A percentile compares a stretch with the other conserved stretches of the same genome.
phyloP scores from a whole-genome alignment of 2,797 vertebrate species.

The Pyrocephalus nanus region DNA sequence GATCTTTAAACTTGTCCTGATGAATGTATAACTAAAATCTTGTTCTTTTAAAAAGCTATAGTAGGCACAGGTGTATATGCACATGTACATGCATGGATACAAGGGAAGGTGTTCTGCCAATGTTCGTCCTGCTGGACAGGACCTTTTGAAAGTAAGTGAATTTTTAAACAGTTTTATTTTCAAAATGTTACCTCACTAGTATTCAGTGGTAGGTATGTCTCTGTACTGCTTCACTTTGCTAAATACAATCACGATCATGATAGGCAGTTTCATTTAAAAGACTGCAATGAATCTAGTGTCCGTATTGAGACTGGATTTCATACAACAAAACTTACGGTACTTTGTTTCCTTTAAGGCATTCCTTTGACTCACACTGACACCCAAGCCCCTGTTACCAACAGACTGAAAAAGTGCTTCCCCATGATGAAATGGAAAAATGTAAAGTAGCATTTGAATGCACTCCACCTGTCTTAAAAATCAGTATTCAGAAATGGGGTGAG shows the following conservation, averaged over 20 bases:
- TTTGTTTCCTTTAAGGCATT: constrained; percentile 44
- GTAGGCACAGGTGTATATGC: constrained; percentile 63
- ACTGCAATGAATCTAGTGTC: constrained; percentile 3
- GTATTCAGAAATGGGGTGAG: neutral
- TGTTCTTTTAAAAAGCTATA: constrained; percentile 64
- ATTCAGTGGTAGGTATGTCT: constrained; percentile 48
- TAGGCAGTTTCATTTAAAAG: constrained; percentile 55
- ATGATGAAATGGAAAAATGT: neutral
- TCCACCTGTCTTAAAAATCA: constrained; percentile 14
- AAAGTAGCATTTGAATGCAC: neutral
- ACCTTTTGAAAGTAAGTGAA: constrained; percentile 64
- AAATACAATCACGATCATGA: constrained; percentile 39
- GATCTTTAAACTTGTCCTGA: constrained; percentile 60
- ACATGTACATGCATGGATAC: constrained; percentile 69
- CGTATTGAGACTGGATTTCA: neutral
- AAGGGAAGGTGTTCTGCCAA: constrained; percentile 71
- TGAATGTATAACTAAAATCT: constrained; percentile 73
- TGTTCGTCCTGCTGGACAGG: constrained; percentile 78
- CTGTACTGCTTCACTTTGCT: constrained; percentile 54
- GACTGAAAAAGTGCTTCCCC: constrained; percentile 16
- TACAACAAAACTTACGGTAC: constrained; percentile 22
- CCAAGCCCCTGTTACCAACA: constrained; percentile 16
- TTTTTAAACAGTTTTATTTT: constrained; percentile 72
- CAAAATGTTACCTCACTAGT: constrained; percentile 74
- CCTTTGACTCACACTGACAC: constrained; percentile 18